phyloP scores from a whole-genome alignment of 2,113 vertebrate genomes.

The Leucosticte australis region DNA sequence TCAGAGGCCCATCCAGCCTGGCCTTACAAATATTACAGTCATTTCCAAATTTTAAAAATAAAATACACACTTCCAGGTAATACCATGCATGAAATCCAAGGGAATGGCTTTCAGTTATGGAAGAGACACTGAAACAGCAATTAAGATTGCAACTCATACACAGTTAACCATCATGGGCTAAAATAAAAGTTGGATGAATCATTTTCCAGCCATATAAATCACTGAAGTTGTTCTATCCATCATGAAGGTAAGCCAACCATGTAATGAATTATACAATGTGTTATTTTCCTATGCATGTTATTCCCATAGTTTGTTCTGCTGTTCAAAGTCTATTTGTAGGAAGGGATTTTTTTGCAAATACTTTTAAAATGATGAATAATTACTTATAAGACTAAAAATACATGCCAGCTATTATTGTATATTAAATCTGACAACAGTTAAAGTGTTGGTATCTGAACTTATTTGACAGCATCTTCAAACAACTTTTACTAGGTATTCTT shows the following conservation, averaged over 20 bases:
- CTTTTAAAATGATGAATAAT: slow-evolving; percentile 16
- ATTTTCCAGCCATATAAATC: neutral
- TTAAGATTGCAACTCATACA: neutral
- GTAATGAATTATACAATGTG: neutral
- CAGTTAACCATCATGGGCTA: neutral
- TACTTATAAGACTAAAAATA: slow-evolving; percentile 24
- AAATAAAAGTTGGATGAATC: neutral
- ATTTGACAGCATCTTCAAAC: neutral
- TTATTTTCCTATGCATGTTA: neutral
- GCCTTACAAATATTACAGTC: neutral
- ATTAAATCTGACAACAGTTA: neutral
- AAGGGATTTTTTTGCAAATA: neutral
- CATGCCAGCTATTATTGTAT: neutral
- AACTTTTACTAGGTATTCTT: neutral
- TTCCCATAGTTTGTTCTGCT: neutral
- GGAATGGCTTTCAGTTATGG: neutral
- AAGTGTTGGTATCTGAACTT: neutral
- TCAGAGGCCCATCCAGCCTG: neutral
- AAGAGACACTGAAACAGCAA: neutral
- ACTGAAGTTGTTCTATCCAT: neutral
- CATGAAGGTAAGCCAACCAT: neutral
- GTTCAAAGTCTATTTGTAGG: neutral
- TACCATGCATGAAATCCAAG: neutral
- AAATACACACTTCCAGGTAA: neutral
- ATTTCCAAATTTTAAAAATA: neutral